Evolutionary conservation across 2,888 invertebrate genomes (phyloP).

Genomic region (Anaspis maculata): DNA sequence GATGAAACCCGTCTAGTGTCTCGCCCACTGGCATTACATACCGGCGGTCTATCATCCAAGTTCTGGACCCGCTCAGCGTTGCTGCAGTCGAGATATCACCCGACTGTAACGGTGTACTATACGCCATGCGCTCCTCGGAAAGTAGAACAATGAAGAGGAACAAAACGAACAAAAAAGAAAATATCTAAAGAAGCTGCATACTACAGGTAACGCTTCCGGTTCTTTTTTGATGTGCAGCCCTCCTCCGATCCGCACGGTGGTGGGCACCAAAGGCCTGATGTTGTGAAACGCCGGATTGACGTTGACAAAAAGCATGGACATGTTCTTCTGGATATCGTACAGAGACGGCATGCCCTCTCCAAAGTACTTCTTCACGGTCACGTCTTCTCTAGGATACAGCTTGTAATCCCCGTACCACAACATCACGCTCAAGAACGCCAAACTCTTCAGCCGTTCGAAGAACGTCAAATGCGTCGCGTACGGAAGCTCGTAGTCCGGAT

Average conservation of each 20-base stretch:
- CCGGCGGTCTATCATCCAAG: too few species aligned
- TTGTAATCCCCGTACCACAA: conserved; percentile 3
- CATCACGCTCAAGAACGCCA: conserved; percentile 8
- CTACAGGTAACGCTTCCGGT: conserved; percentile 8
- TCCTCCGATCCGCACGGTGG: conserved; percentile 31
- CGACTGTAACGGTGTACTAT: too few species aligned
- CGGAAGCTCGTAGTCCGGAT: conserved; percentile 29
- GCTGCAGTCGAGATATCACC: too few species aligned
- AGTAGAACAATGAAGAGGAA: too few species aligned
- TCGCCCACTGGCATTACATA: too few species aligned
- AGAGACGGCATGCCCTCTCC: conserved; percentile 26
- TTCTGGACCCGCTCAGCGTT: too few species aligned
- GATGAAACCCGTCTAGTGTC: too few species aligned
- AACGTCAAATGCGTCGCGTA: conserved; percentile 24
- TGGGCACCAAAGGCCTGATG: conserved; percentile 29
- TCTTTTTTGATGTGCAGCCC: conserved; percentile 27
- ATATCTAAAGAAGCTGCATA: too few species aligned
- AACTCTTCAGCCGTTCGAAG: conserved; percentile 24
- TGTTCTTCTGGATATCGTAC: conserved; percentile 24
- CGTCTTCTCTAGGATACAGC: conserved; percentile 15
- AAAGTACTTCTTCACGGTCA: conserved; percentile 24
- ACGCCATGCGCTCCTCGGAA: too few species aligned
- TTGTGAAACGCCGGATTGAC: conserved; percentile 31
- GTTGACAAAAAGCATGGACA: conserved; percentile 33
- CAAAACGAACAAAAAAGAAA: too few species aligned